These are phyloP conservation scores for Kradibia gibbosae DNA, from an alignment of 1,140 invertebrate species.

Conservation along the genomic window DNA sequence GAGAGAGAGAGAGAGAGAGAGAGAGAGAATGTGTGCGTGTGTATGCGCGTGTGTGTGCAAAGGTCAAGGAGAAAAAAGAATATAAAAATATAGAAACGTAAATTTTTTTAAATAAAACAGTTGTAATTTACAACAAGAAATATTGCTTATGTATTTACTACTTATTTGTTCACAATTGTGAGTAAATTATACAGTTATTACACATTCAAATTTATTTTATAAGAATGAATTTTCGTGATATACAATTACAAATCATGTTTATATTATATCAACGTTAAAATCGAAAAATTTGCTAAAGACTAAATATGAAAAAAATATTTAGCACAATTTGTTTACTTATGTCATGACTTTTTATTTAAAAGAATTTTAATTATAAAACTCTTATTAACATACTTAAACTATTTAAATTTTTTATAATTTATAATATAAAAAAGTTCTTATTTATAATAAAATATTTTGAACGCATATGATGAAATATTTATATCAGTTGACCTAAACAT, in stretches of 20 bases:
- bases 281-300: neutral
- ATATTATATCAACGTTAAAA: neutral
- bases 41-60: too few species aligned
- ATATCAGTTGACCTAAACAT: too few species aligned
- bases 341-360: neutral
- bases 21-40: neutral
- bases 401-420: neutral
- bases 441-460: too few species aligned
- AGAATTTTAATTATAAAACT: neutral
- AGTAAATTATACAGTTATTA: neutral
- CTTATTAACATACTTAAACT: neutral
- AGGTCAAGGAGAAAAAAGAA: neutral
- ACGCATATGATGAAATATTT: too few species aligned
- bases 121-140: conserved; percentile 13
- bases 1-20: neutral
- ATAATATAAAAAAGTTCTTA: too few species aligned
- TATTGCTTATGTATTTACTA: conserved; percentile 12
- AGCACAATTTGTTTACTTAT: too few species aligned
- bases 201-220: neutral
- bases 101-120: conserved; percentile 16
- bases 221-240: neutral
- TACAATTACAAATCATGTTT: neutral
- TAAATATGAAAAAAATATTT: neutral
- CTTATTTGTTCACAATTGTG: neutral
- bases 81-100: conserved; percentile 18